A percentile compares a stretch with the other conserved stretches of the same genome.
Conservation (phyloP, 2,797 vertebrate species). For the Malurus leucopterus region DNA sequence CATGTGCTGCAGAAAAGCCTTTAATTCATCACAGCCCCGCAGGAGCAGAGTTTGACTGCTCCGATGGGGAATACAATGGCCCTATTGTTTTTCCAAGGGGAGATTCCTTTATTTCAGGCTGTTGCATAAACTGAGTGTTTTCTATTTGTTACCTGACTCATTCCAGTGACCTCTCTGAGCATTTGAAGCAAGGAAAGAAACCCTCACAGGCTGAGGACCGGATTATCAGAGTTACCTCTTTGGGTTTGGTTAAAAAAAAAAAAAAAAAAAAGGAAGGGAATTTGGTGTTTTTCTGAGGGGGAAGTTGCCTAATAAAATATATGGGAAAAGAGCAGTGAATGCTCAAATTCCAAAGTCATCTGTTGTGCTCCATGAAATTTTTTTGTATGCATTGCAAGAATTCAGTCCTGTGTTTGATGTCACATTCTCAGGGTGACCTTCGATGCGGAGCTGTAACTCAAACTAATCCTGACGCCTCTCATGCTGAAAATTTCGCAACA, state of each 20-base stretch:
- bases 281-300: neutral
- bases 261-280: neutral
- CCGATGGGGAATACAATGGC: neutral
- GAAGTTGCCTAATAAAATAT: neutral
- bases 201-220: neutral
- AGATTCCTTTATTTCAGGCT: neutral
- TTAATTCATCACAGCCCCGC: conserved; percentile 12
- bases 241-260: neutral
- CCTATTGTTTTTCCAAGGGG: neutral
- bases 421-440: neutral
- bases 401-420: neutral
- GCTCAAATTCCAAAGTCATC: conserved; percentile 30
- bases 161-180: neutral
- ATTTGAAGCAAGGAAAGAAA: neutral
- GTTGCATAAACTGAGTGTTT: neutral
- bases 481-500: neutral
- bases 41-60: neutral
- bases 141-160: conserved; percentile 14
- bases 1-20: neutral
- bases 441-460: neutral
- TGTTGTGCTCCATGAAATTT: neutral
- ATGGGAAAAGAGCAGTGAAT: neutral
- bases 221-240: neutral
- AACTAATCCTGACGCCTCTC: neutral
- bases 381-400: neutral